Evolutionary conservation across 2,888 invertebrate species (phyloP), one percentile per base, ranked within the genome.

Genomic region (Parascotia fuliginaria): DNA sequence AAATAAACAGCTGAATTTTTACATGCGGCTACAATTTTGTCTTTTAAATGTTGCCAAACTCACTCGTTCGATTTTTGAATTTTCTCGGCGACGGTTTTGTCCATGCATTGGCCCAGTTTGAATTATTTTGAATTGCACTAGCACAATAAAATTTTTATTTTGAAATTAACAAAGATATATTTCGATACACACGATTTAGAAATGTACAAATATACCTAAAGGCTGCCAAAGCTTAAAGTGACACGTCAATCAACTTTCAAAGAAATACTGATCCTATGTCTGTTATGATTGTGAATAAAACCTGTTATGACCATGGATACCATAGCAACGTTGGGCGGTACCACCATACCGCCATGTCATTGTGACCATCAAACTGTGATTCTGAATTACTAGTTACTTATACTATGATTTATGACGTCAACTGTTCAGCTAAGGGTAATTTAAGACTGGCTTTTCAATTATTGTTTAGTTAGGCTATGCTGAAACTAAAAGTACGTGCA

Each of bases 51-150:
- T 37, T 44, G 41, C 51, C 34, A 52, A 68, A 89, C 89, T 89
- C 79, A 90, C 89, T 84, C 24, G 24, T 9, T 77, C 60, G 74
- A 70, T 57, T 75, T 69, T 58, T 83, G 73, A 59, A 86, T 78
- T 77, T 88, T 89, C 77, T 79, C 92, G 65, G 84, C 84, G 71
- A 92, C 85, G 60, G 90, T 82, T 83, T 93, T 93, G 85, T 94
- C 93, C 85, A 94, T 92, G 81, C 94, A 94, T 90, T 93, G 94
- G 83, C 94, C 94, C 94, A 94, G 94, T 81, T 93, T 93, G 83
- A 74, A 73, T 63, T 38, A 50, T 50, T 57, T 32, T 43, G 52
- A 33, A 29, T n/a, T 29, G 60, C 46, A 57, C 60, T 55, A 36
- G 22, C 13, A 38, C 37, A 45, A 31, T n/a, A 12, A 42, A 50